Evolutionary conservation across 2,888 invertebrate genomes (phyloP).

Genomic region (Isoperla grammatica): DNA sequence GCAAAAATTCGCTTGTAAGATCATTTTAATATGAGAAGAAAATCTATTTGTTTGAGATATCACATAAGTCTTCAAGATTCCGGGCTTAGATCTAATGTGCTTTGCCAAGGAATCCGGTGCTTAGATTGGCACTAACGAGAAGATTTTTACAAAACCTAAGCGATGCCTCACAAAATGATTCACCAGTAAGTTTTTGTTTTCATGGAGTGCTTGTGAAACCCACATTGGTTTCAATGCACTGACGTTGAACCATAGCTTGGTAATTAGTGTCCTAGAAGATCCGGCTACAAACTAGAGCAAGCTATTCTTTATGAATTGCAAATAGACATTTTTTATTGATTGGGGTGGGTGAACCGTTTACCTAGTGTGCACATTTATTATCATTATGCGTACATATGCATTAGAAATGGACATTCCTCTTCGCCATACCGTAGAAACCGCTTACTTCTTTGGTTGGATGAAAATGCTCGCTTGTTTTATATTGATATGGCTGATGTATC

Average conservation of each 20-base stretch:
- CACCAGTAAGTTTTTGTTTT: slow-evolving; percentile 6
- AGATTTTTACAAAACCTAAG: too few relatives aligned
- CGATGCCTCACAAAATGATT: too few relatives aligned
- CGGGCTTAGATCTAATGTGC: too few relatives aligned
- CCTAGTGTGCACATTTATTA: slow-evolving; percentile 10
- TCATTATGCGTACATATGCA: neutral
- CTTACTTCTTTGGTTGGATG: slow-evolving; percentile 7
- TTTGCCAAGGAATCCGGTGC: too few relatives aligned
- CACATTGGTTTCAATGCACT: slow-evolving; percentile 14
- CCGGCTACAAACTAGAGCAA: neutral
- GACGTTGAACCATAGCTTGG: neutral
- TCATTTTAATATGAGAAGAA: too few relatives aligned
- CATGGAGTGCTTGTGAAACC: slow-evolving; percentile 12
- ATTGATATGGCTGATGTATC: slow-evolving; percentile 10
- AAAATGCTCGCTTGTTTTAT: slow-evolving; percentile 14
- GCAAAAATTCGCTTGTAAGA: too few relatives aligned
- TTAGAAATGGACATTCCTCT: slow-evolving; percentile 1
- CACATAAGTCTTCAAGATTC: too few relatives aligned
- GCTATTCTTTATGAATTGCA: slow-evolving; percentile 5
- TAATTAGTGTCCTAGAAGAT: neutral
- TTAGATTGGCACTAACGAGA: too few relatives aligned
- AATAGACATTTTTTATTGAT: neutral
- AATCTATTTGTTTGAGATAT: too few relatives aligned
- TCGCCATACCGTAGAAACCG: slow-evolving; percentile 12
- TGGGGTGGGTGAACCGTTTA: neutral